These are phyloP conservation scores for Coreius guichenoti DNA, from an alignment of 2,797 vertebrate genomes.

Conservation along the genomic window DNA sequence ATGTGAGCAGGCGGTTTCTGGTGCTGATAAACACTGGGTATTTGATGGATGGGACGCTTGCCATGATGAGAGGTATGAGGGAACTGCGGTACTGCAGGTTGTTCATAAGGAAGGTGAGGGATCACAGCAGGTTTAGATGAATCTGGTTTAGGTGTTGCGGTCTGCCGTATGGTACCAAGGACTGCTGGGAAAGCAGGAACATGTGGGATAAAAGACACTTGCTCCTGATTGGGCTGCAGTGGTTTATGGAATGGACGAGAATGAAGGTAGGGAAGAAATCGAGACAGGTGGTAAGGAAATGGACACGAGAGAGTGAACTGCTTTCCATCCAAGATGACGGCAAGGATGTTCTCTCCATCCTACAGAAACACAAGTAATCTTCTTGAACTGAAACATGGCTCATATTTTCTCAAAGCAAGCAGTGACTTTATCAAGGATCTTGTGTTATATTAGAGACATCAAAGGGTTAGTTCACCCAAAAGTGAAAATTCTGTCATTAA, in stretches of 20 bases:
- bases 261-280: constrained; percentile 19
- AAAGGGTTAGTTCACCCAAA: too few species aligned
- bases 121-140: constrained; percentile 32
- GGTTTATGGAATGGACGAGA: constrained; percentile 22
- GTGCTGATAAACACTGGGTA: not conserved
- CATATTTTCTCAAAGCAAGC: not conserved
- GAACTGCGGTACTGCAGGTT: not conserved
- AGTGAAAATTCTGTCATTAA: too few species aligned
- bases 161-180: not conserved
- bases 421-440: not conserved
- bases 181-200: constrained; percentile 11
- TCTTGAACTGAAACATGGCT: not conserved
- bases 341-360: constrained; percentile 56
- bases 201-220: not conserved
- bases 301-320: constrained; percentile 68
- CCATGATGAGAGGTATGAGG: not conserved
- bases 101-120: not conserved
- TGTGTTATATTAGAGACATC: not conserved
- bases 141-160: not conserved
- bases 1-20: not conserved
- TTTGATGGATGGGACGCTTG: not conserved
- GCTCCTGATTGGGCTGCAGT: constrained; percentile 13
- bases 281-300: constrained; percentile 10
- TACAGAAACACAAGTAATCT: constrained; percentile 50
- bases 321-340: constrained; percentile 46